Evolutionary conservation across 2,888 invertebrate species (phyloP), one percentile per base, ranked within the genome.

Genomic region (Latrodectus hesperus): DNA sequence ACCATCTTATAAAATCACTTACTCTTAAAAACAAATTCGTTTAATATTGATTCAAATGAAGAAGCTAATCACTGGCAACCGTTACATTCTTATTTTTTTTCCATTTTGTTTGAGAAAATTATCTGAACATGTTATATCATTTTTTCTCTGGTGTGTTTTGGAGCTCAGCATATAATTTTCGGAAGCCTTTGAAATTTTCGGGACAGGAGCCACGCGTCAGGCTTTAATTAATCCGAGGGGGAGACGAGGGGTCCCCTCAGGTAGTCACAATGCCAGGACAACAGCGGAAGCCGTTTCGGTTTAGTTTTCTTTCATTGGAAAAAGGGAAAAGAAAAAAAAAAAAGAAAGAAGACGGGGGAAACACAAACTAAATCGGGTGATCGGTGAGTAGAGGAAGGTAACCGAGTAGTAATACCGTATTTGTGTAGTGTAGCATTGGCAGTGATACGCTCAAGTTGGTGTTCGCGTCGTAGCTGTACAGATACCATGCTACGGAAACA

Each of bases 281-380:
- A 49, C 49, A 67, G 84, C 84, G 85, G 85, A 85, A 85, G 85
- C 85, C 85, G 85, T 79, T 84, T 53, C 73, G 78, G 84, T 84
- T 79, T 67, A 75, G 79, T 75, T 76, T 75, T 52, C 26, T 51
- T 26, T 82, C 17, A 72, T 38, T 22, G 22, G 65, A 70, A 75
- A 49, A 53, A 64, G 49, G 71, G 71, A 52, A 67, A 51, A 22
- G 2, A 9, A 22, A 49, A 65, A 60, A 49, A 14, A 64, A 65
- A 17, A 49, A 52, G 67, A 26, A 55, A 51, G 55, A 9, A 64
- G 9, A 17, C 51, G 49, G 51, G 52, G 71, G 71, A 51, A 60
- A n/a, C n/a, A 60, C n/a, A 60, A 60, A 60, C 12, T 60, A 60
- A 60, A 60, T 60, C 71, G 74, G 17, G 76, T 67, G 71, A 70